phyloP scores from a whole-genome alignment of 2,113 vertebrate genomes.

The Lynx canadensis region DNA sequence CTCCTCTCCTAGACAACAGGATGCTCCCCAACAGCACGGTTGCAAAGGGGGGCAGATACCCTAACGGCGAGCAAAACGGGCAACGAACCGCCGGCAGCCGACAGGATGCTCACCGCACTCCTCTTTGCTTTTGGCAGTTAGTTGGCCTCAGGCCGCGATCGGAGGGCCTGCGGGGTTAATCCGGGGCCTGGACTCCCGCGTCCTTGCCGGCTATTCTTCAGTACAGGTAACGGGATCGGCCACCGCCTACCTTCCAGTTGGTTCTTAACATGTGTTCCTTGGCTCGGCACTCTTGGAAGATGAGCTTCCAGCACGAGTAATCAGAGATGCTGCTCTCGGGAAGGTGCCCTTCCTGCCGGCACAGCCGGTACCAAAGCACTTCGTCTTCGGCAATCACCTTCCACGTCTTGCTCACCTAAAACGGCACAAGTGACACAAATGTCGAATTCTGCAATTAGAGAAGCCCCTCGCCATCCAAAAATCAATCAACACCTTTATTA shows the following conservation, averaged over 20 bases:
- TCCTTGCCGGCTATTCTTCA: not conserved
- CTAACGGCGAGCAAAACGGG: not conserved
- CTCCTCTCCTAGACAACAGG: not conserved
- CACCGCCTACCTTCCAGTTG: slow-evolving; percentile 95
- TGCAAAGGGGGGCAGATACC: not conserved
- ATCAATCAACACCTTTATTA: slow-evolving; percentile 75
- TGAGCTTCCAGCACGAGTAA: slow-evolving; percentile 93
- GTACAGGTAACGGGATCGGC: not conserved
- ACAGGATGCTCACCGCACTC: not conserved
- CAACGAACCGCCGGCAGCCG: not conserved
- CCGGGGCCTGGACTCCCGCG: not conserved
- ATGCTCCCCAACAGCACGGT: not conserved
- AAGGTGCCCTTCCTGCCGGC: slow-evolving; percentile 91
- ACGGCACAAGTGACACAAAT: slow-evolving; percentile 69
- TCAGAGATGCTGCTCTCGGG: slow-evolving; percentile 87
- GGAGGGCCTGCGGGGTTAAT: not conserved
- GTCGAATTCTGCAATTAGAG: slow-evolving; percentile 29
- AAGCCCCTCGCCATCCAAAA: slow-evolving; percentile 66
- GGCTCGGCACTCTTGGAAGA: slow-evolving; percentile 90
- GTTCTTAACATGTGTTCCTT: slow-evolving; percentile 88
- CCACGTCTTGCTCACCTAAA: slow-evolving; percentile 96
- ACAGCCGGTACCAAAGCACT: slow-evolving; percentile 94
- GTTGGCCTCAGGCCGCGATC: not conserved
- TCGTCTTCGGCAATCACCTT: slow-evolving; percentile 94
- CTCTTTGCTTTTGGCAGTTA: slow-evolving; percentile 34